These are phyloP conservation scores for Pachyseris speciosa DNA, from an alignment of 64 coral and sea anemone species.

Conservation along the genomic window DNA sequence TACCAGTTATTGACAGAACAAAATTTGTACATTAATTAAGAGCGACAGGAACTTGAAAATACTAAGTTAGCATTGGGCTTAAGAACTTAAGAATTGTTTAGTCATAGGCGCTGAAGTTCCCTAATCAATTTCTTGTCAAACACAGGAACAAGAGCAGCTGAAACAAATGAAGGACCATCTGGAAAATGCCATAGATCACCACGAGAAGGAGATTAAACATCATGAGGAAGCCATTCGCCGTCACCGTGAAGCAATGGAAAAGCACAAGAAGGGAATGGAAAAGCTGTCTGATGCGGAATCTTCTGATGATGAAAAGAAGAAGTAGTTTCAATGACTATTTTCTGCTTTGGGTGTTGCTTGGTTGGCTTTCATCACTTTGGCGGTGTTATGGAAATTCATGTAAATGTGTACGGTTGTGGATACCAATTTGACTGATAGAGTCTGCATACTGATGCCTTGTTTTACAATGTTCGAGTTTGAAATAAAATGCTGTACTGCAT, in stretches of 20 bases:
- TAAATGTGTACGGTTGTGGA: too few relatives aligned
- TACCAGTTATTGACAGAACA: too few relatives aligned
- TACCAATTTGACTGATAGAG: too few relatives aligned
- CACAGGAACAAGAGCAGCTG: constrained; percentile 69
- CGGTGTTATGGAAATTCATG: not conserved
- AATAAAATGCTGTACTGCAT: too few relatives aligned
- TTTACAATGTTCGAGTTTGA: too few relatives aligned
- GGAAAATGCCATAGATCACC: constrained; percentile 12
- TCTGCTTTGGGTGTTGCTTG: not conserved
- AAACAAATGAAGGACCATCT: constrained; percentile 59
- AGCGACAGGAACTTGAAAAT: too few relatives aligned
- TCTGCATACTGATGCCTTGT: too few relatives aligned
- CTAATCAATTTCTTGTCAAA: not conserved
- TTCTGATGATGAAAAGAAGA: not conserved
- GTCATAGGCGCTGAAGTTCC: too few relatives aligned
- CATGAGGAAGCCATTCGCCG: constrained; percentile 71
- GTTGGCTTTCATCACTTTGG: not conserved
- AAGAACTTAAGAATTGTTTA: too few relatives aligned
- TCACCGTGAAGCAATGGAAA: constrained; percentile 50
- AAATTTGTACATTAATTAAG: too few relatives aligned
- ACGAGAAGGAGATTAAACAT: constrained; percentile 68
- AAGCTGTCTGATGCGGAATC: not conserved
- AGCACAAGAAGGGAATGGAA: constrained; percentile 47
- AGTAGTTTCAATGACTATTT: not conserved
- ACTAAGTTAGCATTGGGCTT: too few relatives aligned